Base-by-base conservation (phyloP, 2,113 vertebrate species). In the Ascaphus truei region DNA sequence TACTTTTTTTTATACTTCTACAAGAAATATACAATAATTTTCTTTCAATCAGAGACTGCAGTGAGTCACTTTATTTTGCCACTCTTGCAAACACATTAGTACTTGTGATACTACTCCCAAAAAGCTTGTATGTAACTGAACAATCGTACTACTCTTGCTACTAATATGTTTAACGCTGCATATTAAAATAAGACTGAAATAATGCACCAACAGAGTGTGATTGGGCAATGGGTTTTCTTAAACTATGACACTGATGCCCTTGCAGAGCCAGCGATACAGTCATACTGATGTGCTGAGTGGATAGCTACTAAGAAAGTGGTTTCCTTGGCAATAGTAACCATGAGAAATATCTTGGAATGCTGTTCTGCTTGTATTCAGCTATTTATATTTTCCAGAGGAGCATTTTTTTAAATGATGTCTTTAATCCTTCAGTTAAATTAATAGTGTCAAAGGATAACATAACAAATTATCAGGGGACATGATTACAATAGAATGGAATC, bases 291-390 rank as follows among this genome's bases (percentile, higher is more conserved):
- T 43, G 29, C 66, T 57, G 39, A 20, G 12, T 37, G 15, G 25
- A 1, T 53, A 26, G 65, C 78, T 56, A 72, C 16, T 13, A 65
- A 57, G 22, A 4, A 69, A 66, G 50, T 45, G 25, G 73, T 86
- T 87, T 84, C 80, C 72, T 31, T 84, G 75, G 81, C 16, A 22
- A 84, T 81, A 16, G 69, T 83, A 76, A 79, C 79, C 39, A 83
- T 53, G 67, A 39, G 31, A 51, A 80, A 61, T 57, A 59, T 29
- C 75, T 5, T 2, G 0, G 26, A 45, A 5, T 66, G 75, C 71
- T 48, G 30, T 77, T 75, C 55, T 11, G 0, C 18, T 15, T 37
- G 36, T 55, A 68, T 23, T 7, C 43, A 5, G 58, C 36, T 29
- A 55, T 73, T 3, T n/a, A 48, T 33, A 33, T 29, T 56, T 23